Evolutionary conservation across 2,113 vertebrate species (phyloP), one percentile per base, ranked within the genome.

Genomic region (Budorcas taxicolor): DNA sequence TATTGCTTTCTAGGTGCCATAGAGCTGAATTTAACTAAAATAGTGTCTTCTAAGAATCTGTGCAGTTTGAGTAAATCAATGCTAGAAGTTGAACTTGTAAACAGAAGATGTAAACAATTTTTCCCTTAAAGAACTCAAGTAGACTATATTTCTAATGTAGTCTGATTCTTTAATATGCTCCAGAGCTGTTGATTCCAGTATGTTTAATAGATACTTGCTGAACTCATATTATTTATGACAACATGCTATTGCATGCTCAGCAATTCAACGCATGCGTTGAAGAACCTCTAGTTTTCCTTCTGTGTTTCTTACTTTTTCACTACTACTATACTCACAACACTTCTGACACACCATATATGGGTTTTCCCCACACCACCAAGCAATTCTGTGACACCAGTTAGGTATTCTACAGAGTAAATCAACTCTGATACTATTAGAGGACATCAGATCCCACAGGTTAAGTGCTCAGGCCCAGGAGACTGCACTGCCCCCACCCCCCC

Each of bases 1-100:
- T 3, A 74, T 55, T 71, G 17, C 27, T 88, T 88, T 90, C 4
- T 9, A 11, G 19, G 15, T 62, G 13, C 12, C 50, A 80, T 2
- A 45, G 36, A 87, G 67, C 13, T 83, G 33, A 95, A 91, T 14
- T 76, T 50, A 90, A 60, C 76, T 43, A 62, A 98, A 95, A 71
- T 58, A 31, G 1, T 92, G 5, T 83, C 55, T 53, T 76, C 80
- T 85, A 80, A 94, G 50, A 96, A 43, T 45, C 1, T 76, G 12
- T 53, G 47, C 36, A 62, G 19, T 36, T 92, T 52, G 11, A 27
- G 5, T 58, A 78, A 94, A 60, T 82, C 15, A 31, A 1, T 64
- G 29, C 50, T 62, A 50, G 40, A 90, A 92, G 12, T 3, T 87
- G 14, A 60, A 60, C 47, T 60, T 90, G 12, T 57, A 52, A 80